These are phyloP conservation scores for Baryphthengus martii DNA, from an alignment of 2,113 vertebrate species.

Conservation along the genomic window DNA sequence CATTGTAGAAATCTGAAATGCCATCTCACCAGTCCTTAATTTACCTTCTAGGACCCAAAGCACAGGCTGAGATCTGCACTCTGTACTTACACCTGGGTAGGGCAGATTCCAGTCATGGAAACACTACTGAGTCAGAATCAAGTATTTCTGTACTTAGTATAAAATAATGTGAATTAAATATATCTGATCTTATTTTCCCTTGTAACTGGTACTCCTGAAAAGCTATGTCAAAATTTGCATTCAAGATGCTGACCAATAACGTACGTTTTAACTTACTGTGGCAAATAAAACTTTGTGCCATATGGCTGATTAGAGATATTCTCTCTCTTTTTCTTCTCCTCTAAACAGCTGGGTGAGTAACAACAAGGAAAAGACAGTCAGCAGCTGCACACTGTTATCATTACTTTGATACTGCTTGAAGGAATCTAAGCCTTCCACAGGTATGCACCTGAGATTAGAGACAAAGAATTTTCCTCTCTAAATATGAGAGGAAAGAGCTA, in stretches of 20 bases:
- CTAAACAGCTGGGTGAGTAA: conserved; percentile 95
- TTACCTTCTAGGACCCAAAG: not conserved
- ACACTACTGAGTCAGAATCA: not conserved
- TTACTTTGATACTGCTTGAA: conserved; percentile 82
- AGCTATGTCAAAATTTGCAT: conserved; percentile 58
- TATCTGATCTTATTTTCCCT: not conserved
- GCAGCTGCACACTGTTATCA: conserved; percentile 87
- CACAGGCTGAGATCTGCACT: not conserved
- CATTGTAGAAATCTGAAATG: not conserved
- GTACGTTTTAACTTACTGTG: conserved; percentile 55
- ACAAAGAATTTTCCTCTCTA: conserved; percentile 57
- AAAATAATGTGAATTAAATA: not conserved
- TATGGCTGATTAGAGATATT: conserved; percentile 92
- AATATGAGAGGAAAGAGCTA: conserved; percentile 31
- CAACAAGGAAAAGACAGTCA: conserved; percentile 88
- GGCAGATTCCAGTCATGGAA: not conserved
- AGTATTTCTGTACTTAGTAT: not conserved
- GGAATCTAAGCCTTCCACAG: conserved; percentile 82
- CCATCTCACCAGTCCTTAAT: not conserved
- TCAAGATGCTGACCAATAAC: conserved; percentile 72
- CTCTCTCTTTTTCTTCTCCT: conserved; percentile 83
- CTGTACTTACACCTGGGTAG: not conserved
- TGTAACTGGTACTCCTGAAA: conserved; percentile 18
- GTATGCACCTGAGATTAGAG: conserved; percentile 77
- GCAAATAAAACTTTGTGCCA: conserved; percentile 88